phyloP scores from a whole-genome alignment of 2,888 invertebrate genomes.

The Melangyna quadrimaculata region DNA sequence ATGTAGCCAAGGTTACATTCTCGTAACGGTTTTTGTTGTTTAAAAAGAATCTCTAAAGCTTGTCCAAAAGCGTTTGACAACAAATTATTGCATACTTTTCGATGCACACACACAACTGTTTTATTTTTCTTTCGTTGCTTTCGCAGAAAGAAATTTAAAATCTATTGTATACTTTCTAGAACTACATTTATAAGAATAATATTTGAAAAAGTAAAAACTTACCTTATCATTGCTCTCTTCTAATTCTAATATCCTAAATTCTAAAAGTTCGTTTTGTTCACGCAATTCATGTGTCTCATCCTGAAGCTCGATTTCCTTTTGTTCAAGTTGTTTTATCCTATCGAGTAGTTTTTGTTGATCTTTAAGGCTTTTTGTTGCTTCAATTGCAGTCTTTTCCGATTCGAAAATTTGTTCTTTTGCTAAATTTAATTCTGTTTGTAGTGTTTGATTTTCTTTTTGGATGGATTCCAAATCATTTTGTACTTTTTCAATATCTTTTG shows the following conservation, averaged over 20 bases:
- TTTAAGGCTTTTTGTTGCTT: constrained; percentile 78
- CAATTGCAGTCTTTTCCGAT: constrained; percentile 81
- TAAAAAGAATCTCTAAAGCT: background rate
- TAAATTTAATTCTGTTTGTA: constrained; percentile 81
- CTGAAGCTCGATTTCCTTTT: constrained; percentile 83
- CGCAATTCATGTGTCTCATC: constrained; percentile 88
- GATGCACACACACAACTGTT: background rate
- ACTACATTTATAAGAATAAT: background rate
- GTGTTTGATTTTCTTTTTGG: constrained; percentile 80
- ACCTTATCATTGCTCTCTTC: constrained; percentile 85
- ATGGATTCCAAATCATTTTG: constrained; percentile 80
- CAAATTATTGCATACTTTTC: background rate
- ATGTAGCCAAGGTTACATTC: background rate
- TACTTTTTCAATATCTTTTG: constrained; percentile 79
- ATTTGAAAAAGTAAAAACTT: constrained; percentile 59
- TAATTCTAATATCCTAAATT: constrained; percentile 89
- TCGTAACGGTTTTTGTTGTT: too few species aligned
- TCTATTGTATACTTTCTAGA: background rate
- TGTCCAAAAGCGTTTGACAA: background rate
- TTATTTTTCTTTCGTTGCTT: background rate
- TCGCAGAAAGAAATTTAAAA: background rate
- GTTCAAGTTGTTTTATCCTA: constrained; percentile 81
- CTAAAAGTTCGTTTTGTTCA: constrained; percentile 90
- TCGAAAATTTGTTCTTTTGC: constrained; percentile 82
- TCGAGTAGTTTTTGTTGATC: constrained; percentile 78